Conservation (phyloP, 2,888 invertebrate genomes). For the Anagyrus pseudococci region DNA sequence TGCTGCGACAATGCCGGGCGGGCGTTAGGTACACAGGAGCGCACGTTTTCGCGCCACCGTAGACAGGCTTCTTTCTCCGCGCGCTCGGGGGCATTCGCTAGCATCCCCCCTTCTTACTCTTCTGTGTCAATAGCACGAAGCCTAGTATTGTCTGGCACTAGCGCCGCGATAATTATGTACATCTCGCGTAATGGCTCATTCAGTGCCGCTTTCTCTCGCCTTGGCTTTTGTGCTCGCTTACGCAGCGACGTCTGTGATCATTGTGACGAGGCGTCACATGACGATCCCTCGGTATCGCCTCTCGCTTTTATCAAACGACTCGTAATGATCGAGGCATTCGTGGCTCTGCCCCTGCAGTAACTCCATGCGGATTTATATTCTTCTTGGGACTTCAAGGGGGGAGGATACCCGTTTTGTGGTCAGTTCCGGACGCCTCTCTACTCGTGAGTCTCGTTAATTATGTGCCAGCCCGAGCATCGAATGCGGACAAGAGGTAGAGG, state of each 20-base stretch:
- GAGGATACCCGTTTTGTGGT: conserved; percentile 41
- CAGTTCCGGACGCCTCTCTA: conserved; percentile 37
- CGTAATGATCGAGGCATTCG: conserved; percentile 51
- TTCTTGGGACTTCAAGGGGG: not conserved
- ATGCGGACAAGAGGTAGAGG: not conserved
- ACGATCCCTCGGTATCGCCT: too few relatives aligned
- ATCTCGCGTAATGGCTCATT: conserved; percentile 60
- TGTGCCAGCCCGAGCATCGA: not conserved
- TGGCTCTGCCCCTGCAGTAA: too few relatives aligned
- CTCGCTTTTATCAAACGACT: conserved; percentile 55
- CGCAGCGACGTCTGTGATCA: conserved; percentile 3
- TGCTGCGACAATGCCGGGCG: not conserved
- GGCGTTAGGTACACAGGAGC: not conserved
- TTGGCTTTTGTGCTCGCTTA: conserved; percentile 44
- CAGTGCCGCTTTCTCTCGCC: conserved; percentile 52
- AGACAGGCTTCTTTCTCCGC: conserved; percentile 1
- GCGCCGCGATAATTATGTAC: conserved; percentile 59
- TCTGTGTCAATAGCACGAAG: too few relatives aligned
- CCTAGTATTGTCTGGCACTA: conserved; percentile 46
- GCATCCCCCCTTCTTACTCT: too few relatives aligned
- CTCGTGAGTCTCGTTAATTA: conserved; percentile 31
- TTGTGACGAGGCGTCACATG: not conserved
- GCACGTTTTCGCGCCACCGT: conserved; percentile 4
- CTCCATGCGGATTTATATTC: conserved; percentile 12
- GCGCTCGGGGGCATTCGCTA: too few relatives aligned